Conservation (phyloP, 2,888 invertebrate species). For the Cryptocheilus praepositus region DNA sequence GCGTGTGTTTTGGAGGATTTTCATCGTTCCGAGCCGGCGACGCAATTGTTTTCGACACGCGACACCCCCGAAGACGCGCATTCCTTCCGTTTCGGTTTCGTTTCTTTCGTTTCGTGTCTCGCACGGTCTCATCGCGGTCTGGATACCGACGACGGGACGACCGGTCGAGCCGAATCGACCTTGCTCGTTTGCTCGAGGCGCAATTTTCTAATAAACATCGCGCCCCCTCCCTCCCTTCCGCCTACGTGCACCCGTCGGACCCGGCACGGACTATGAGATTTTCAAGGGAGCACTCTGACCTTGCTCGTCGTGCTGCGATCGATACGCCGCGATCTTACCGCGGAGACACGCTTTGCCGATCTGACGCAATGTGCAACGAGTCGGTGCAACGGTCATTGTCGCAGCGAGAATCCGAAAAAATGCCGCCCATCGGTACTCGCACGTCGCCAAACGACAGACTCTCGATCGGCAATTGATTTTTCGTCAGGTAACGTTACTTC, state of each 20-base stretch:
- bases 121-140: not conserved
- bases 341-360: conserved; percentile 18
- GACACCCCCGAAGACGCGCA: too few species aligned
- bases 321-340: conserved; percentile 15
- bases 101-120: not conserved
- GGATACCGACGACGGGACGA: not conserved
- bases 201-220: conserved; percentile 1
- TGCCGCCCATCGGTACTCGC: too few species aligned
- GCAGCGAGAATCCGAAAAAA: conserved; percentile 1
- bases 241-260: conserved; percentile 2
- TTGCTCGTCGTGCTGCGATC: conserved; percentile 6
- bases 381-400: conserved; percentile 13
- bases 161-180: not conserved
- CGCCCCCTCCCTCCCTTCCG: not conserved
- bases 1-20: too few species aligned
- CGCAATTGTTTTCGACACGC: too few species aligned
- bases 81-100: not conserved
- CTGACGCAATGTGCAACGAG: conserved; percentile 10
- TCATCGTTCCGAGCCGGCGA: too few species aligned
- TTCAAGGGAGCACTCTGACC: conserved; percentile 24
- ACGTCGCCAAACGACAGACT: not conserved
- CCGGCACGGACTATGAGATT: conserved; percentile 24
- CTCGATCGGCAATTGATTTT: too few species aligned
- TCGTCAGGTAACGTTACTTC: not conserved
- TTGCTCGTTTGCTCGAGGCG: not conserved